Percentiles rank a stretch among this genome's conserved stretches.
These are phyloP conservation scores for Trissolcus brochymenae DNA, from an alignment of 2,888 invertebrate species.

Conservation along the genomic window DNA sequence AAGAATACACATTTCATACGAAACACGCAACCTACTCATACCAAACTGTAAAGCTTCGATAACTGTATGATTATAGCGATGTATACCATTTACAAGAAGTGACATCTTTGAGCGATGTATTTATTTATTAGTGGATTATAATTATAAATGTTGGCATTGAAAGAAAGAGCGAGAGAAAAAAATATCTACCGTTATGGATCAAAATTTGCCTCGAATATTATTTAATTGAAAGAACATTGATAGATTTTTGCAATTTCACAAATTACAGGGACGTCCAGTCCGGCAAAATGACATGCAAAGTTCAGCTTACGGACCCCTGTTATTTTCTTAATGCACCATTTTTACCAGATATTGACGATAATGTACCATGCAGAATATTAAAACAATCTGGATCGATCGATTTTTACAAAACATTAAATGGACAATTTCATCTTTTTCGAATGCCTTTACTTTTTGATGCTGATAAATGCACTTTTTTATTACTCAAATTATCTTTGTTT, in stretches of 20 bases:
- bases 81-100: conserved; percentile 20
- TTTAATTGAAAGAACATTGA: conserved; percentile 17
- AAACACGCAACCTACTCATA: conserved; percentile 9
- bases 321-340: not conserved
- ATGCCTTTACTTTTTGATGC: too few relatives aligned
- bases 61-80: conserved; percentile 17
- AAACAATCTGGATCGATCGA: too few relatives aligned
- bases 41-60: conserved; percentile 17
- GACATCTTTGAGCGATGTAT: conserved; percentile 28
- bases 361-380: conserved; percentile 6
- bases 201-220: too few relatives aligned
- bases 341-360: conserved; percentile 7
- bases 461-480: too few relatives aligned
- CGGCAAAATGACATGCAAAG: conserved; percentile 4
- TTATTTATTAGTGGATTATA: conserved; percentile 17
- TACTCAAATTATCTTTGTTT: too few relatives aligned
- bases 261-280: conserved; percentile 13
- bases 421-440: too few relatives aligned
- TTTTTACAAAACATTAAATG: too few relatives aligned
- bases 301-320: not conserved
- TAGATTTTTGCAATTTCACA: conserved; percentile 28
- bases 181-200: too few relatives aligned
- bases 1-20: not conserved
- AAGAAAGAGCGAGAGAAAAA: too few relatives aligned
- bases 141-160: conserved; percentile 17